Conservation (phyloP, 2,888 invertebrate species). For the Philereme transversata region DNA sequence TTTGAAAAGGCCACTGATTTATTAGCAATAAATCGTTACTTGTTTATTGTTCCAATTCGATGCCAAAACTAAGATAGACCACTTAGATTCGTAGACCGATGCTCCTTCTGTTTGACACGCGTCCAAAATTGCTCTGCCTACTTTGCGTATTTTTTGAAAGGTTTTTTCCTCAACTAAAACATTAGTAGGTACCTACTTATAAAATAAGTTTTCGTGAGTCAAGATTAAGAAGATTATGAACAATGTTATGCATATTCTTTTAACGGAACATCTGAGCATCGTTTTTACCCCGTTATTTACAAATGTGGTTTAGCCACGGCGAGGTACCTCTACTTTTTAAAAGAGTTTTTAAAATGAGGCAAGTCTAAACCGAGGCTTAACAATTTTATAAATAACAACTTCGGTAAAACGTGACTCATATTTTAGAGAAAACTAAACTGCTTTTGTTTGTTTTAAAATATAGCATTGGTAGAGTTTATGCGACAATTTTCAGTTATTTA, state of each 20-base stretch:
- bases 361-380: too few relatives aligned
- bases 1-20: constrained; percentile 8
- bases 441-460: neutral
- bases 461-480: too few relatives aligned
- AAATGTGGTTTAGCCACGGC: too few relatives aligned
- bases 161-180: too few relatives aligned
- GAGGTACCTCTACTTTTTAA: too few relatives aligned
- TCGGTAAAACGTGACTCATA: too few relatives aligned
- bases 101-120: constrained; percentile 51
- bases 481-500: too few relatives aligned
- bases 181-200: neutral
- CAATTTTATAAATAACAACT: too few relatives aligned
- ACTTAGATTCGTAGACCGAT: constrained; percentile 46
- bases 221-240: neutral
- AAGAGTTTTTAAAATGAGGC: too few relatives aligned
- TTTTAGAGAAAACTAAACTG: too few relatives aligned
- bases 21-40: constrained; percentile 27
- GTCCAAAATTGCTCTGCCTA: constrained; percentile 46
- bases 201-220: constrained; percentile 1
- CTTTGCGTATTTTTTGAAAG: neutral
- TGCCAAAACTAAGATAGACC: constrained; percentile 49
- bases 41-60: constrained; percentile 47
- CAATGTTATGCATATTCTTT: neutral
- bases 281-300: neutral
- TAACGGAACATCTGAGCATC: neutral